Evolutionary conservation across 2,797 vertebrate genomes (phyloP), one percentile per base, ranked within the genome.

Genomic region (Eulemur coronatus): DNA sequence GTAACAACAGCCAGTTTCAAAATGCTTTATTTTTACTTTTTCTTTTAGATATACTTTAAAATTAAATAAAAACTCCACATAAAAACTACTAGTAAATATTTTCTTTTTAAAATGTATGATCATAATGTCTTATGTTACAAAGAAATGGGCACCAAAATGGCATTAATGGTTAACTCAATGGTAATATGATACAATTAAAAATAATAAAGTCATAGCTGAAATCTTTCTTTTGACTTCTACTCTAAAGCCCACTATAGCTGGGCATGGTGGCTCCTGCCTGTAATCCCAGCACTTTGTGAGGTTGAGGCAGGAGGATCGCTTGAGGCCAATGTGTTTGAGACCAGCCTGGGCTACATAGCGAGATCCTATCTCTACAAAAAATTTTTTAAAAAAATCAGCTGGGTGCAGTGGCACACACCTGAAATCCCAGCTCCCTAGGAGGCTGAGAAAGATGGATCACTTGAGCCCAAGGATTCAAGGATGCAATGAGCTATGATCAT

Each of bases 1-100:
- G 46, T 35, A 91, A 33, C 30, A 88, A 43, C 9, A 63, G 24
- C 12, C n/a, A 50, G 7, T 11, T 85, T 84, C 61, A 93, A 82
- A 93, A 80, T 69, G 11, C 0, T 43, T 89, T 87, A 63, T 38
- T 82, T 88, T 75, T 61, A 52, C 10, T 79, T 89, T 80, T 82
- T 69, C 18, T 79, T 94, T 85, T 76, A 12, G 2, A 65, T 67
- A 72, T 67, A 70, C 24, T 75, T 89, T 85, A 94, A 96, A 95
- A 59, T 14, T 72, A 89, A 92, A 82, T 70, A 26, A 67, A 78
- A 84, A 75, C 17, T 67, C 20, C 69, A 65, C 41, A 81, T 33
- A 81, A 61, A 95, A 94, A 61, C 50, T 48, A 35, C 22, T 92
- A 41, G 0, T 79, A 92, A 73, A 89, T 96, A 78, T 61, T 84